These are phyloP conservation scores for Sycophila sp. DNA, from an alignment of 1,140 invertebrate genomes.

Conservation along the genomic window DNA sequence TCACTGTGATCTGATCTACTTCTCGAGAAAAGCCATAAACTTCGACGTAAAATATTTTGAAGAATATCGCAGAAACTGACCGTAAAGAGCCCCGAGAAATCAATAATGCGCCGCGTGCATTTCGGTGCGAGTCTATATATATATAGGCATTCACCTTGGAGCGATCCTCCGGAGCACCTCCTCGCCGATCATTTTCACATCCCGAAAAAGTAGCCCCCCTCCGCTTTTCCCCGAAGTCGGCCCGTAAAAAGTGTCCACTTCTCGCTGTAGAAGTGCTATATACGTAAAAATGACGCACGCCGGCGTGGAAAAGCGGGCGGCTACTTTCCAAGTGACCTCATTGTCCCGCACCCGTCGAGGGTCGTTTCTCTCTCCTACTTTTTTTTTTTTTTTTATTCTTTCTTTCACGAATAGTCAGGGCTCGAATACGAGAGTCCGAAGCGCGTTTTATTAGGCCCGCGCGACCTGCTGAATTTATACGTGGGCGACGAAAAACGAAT, in stretches of 20 bases:
- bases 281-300: conserved; percentile 23
- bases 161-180: background rate
- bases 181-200: background rate
- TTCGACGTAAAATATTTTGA: no score
- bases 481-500: conserved; percentile 14
- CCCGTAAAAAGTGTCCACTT: conserved; percentile 6
- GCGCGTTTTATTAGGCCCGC: background rate
- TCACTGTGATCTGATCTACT: no score
- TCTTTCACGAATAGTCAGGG: no score
- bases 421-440: background rate
- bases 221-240: background rate
- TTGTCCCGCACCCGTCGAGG: background rate
- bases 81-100: background rate
- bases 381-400: no score
- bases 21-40: no score
- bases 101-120: no score
- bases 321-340: conserved; percentile 6
- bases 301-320: background rate
- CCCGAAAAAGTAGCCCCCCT: background rate
- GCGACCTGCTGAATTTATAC: background rate
- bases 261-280: background rate
- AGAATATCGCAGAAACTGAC: background rate
- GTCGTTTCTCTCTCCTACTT: background rate
- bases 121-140: no score
- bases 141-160: background rate